Base-by-base conservation (phyloP, 2,888 invertebrate species). In the Drosophila monieri region DNA sequence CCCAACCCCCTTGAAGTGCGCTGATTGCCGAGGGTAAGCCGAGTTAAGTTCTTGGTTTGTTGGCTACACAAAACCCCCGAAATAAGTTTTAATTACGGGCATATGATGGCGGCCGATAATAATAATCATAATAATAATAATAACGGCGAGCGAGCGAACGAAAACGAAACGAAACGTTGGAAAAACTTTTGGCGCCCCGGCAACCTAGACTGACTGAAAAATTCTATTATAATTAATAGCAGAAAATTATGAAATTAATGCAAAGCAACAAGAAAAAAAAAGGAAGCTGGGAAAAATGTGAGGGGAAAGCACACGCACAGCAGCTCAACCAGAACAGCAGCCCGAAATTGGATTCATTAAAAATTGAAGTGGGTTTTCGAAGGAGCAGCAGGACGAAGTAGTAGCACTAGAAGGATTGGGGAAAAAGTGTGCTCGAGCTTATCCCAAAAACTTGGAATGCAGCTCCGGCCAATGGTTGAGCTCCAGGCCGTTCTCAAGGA, bases 101-200 rank as follows among this genome's bases (percentile, higher is more conserved):
- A 84, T 88, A 84, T 84, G 84, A 84, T 86, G 88, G 84, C 85
- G 88, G 79, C 88, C 84, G 86, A 83, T 83, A 83, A 83, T 85
- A 74, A 57, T 56, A 62, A 27, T 27, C 27, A 27, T 27, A 27
- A 27, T 35, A 35, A 62, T 62, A 64, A 64, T 64, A 64, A 65
- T 73, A 72, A 72, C 48, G 65, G 47, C 65, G 65, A 51, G 30
- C 23, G 18, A 52, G 53, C 65, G 60, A 61, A 53, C 43, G 15
- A 25, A 15, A 64, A 62, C 27, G 21, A 60, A 60, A 65, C 52
- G 62, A 37, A 65, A 30, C 66, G 62, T 32, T 52, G 43, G 52
- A 54, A 67, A 79, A 77, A 79, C 74, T 77, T 78, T 73, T 77
- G 76, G 66, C 74, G 77, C 66, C 77, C 74, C 69, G 80, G 78